Percentiles rank a stretch among this genome's conserved stretches.
phyloP scores from a whole-genome alignment of 2,888 invertebrate genomes.

The Meliscaeva auricollis region DNA sequence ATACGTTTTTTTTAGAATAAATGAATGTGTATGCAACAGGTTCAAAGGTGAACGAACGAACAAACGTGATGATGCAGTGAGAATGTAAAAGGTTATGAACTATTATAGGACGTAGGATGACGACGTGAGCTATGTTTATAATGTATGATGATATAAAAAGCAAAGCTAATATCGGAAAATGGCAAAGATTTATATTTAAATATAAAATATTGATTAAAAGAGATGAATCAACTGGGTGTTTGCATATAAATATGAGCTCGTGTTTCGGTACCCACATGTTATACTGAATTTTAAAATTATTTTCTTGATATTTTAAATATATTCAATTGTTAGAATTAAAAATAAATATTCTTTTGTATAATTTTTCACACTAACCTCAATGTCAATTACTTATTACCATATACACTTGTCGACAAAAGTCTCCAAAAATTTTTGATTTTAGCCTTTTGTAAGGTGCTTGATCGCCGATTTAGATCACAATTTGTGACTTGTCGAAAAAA shows the following conservation, averaged over 20 bases:
- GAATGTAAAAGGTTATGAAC: slow-evolving; percentile 17
- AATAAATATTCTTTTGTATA: too few species aligned
- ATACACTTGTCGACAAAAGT: too few species aligned
- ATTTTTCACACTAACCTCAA: too few species aligned
- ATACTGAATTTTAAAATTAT: too few species aligned
- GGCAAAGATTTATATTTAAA: background rate
- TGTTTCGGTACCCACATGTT: background rate
- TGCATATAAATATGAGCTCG: background rate
- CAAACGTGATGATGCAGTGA: background rate
- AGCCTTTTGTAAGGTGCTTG: too few species aligned
- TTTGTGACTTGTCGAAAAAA: too few species aligned
- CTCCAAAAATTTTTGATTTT: too few species aligned
- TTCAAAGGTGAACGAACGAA: slow-evolving; percentile 28
- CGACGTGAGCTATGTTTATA: background rate
- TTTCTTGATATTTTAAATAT: too few species aligned
- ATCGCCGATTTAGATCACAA: too few species aligned
- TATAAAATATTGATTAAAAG: background rate
- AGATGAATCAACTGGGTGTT: background rate
- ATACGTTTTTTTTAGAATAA: too few species aligned
- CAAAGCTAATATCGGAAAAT: background rate
- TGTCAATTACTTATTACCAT: too few species aligned
- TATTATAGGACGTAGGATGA: background rate
- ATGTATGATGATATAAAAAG: background rate
- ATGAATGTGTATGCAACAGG: slow-evolving; percentile 1
- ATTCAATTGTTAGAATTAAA: too few species aligned